Conservation (phyloP, 2,113 vertebrate species). For the Ardeotis arabs region DNA sequence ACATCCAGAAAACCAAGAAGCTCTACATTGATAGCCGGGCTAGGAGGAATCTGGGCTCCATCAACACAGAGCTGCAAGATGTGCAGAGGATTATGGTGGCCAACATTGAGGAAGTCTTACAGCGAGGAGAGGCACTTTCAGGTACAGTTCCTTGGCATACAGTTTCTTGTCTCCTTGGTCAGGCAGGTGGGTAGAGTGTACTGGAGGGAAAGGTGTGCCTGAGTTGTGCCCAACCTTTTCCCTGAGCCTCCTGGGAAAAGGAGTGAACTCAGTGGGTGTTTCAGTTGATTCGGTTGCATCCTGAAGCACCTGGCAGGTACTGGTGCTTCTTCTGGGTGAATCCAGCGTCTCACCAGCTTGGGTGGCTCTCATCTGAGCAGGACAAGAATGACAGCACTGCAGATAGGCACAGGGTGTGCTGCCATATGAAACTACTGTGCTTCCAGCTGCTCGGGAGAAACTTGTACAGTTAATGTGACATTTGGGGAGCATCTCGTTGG, state of each 20-base stretch:
- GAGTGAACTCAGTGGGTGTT: neutral
- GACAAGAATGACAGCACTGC: neutral
- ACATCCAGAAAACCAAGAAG: slow-evolving; percentile 99
- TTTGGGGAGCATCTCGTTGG: neutral
- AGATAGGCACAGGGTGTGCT: neutral
- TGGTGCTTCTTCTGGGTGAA: neutral
- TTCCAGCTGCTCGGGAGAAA: neutral
- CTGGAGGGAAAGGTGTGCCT: neutral
- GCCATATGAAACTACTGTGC: rapidly evolving
- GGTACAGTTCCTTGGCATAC: slow-evolving; percentile 70
- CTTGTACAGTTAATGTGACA: neutral
- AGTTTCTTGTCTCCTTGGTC: rapidly evolving
- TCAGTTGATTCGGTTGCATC: neutral
- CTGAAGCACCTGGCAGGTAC: neutral
- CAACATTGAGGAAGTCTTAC: slow-evolving; percentile 97
- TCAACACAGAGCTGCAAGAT: slow-evolving; percentile 98
- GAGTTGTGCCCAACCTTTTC: no score
- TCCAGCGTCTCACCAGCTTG: neutral
- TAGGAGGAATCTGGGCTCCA: slow-evolving; percentile 92
- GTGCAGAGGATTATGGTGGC: slow-evolving; percentile 99
- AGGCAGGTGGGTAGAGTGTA: neutral
- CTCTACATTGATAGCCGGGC: slow-evolving; percentile 97
- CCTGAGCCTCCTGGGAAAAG: neutral
- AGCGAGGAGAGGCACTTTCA: slow-evolving; percentile 94
- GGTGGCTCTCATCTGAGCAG: neutral